phyloP scores from a whole-genome alignment of 2,797 vertebrate species.

The Lutra lutra region DNA sequence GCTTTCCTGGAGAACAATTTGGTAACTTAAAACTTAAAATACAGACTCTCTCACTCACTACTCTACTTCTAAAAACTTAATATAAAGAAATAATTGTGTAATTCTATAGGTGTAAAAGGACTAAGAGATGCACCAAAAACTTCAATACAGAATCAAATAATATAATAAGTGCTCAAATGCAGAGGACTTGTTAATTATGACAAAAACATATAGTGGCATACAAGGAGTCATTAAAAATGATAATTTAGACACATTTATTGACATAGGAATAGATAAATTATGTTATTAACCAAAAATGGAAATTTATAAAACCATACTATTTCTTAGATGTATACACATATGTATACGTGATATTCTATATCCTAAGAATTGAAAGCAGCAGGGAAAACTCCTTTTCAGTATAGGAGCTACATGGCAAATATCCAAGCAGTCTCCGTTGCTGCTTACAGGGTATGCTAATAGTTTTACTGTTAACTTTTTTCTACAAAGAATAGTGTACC shows the following conservation, averaged over 20 bases:
- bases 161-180: not conserved
- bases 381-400: not conserved
- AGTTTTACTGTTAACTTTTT: slow-evolving; percentile 35
- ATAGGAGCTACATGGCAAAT: not conserved
- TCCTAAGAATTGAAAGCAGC: not conserved
- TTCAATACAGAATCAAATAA: not conserved
- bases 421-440: not conserved
- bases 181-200: not conserved
- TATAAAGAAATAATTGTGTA: not conserved
- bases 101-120: not conserved
- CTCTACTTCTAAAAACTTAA: not conserved
- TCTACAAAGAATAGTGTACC: slow-evolving; percentile 47
- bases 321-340: not conserved
- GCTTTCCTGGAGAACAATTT: not conserved
- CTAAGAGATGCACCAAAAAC: not conserved
- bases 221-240: not conserved
- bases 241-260: not conserved
- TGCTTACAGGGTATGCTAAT: not conserved
- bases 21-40: slow-evolving; percentile 17
- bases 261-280: not conserved
- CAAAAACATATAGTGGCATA: not conserved
- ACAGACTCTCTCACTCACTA: not conserved
- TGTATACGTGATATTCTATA: not conserved
- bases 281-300: not conserved
- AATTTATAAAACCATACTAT: not conserved